A percentile compares a stretch with the other conserved stretches of the same genome.
Evolutionary conservation across 2,797 vertebrate species (phyloP).

Genomic region (Odontamblyopus rebecca): DNA sequence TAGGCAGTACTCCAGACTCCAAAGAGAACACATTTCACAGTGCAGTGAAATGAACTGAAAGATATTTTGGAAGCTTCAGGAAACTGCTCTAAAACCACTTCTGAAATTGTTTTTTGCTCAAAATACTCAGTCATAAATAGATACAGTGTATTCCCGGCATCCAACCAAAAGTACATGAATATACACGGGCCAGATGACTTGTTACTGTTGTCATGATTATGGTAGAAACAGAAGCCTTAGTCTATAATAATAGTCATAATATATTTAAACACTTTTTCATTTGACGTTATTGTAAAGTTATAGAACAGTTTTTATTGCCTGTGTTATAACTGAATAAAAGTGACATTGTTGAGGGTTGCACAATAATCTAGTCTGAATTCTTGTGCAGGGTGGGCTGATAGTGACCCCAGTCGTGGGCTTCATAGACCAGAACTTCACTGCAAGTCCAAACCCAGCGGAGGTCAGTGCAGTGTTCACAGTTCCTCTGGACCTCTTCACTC

Average conservation of each 20-base stretch:
- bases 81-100: too few relatives aligned
- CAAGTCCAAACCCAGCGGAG: constrained; percentile 84
- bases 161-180: too few relatives aligned
- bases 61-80: too few relatives aligned
- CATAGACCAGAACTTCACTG: constrained; percentile 83
- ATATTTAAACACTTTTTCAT: background rate
- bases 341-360: background rate
- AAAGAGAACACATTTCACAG: background rate
- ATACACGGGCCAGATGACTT: too few relatives aligned
- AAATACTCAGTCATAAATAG: too few relatives aligned
- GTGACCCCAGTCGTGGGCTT: constrained; percentile 90
- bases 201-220: too few relatives aligned
- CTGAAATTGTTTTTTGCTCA: too few relatives aligned
- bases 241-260: background rate
- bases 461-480: constrained; percentile 87
- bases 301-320: background rate
- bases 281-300: background rate
- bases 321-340: background rate
- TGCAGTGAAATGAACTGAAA: too few relatives aligned
- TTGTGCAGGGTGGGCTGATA: constrained; percentile 73
- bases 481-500: constrained; percentile 87
- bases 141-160: too few relatives aligned
- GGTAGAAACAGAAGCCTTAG: background rate
- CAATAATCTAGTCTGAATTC: constrained; percentile 1
- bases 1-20: background rate